Base-by-base conservation (phyloP, 2,888 invertebrate species). In the Lasioglossum marginatum region DNA sequence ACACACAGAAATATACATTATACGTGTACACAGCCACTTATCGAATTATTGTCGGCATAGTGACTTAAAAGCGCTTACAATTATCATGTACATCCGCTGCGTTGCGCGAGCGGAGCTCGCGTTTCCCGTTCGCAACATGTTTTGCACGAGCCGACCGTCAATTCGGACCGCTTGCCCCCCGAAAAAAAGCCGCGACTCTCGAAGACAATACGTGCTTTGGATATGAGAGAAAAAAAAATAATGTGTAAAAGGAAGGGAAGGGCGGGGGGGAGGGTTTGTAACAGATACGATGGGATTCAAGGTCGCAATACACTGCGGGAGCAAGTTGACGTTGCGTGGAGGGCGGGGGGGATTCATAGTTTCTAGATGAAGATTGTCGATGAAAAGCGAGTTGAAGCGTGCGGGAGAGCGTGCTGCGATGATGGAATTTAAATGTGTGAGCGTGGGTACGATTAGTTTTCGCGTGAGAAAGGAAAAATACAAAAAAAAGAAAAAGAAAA, bases 11-110 rank as follows among this genome's bases (percentile, higher is more conserved):
- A 48, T 19, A 48, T 19, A 23, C 4, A 72, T 31, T 31, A 74
- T 52, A 74, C 68, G 68, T n/a, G 48, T 52, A 60, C 48, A 52
- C 76, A 66, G 72, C 72, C 79, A 87, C 63, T 79, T 83, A 79
- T 77, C 75, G 78, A 83, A 77, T 81, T 79, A 88, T 77, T 85
- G 82, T 87, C 85, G 87, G 88, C 88, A 77, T 83, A 86, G 88
- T 83, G 88, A 88, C 88, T 88, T 88, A 86, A 88, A 87, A 78
- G 80, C 74, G 87, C 87, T 88, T 85, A 87, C 71, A 79, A 77
- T 85, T 86, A 85, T 52, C 31, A 78, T 85, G 81, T 81, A 86
- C 78, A 73, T 78, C 71, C 66, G 75, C 81, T 34, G 78, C 57
- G 80, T 80, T 75, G 14, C 37, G 81, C 80, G 81, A 71, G 77